Evolutionary conservation across 1,140 invertebrate species (phyloP), one percentile per base, ranked within the genome.

Genomic region (Odontomachus brunneus): DNA sequence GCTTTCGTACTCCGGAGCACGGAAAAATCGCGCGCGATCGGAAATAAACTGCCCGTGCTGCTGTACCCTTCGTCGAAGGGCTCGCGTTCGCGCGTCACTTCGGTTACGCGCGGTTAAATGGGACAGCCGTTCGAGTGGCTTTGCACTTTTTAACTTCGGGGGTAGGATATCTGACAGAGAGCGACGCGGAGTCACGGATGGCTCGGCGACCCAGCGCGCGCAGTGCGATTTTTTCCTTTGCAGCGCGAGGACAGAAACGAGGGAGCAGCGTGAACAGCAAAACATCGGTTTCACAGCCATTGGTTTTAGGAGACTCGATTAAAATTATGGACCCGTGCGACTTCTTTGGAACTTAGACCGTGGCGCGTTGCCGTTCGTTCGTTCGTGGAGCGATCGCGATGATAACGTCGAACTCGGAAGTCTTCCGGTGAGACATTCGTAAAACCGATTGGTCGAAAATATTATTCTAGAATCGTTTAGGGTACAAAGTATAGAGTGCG

Each of bases 381-480:
- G 60, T n/a, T n/a, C n/a, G n/a, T n/a, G n/a, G n/a, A n/a, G 75
- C 82, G 69, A 69, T 81, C 59, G 22, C 60, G 59, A 29, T 3
- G 12, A 57, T 88, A 88, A 88, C 71, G 51, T 85, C 67, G 83
- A 88, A 88, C 60, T 88, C 87, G 86, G 86, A 88, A 88, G 51
- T 86, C 88, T 84, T 89, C 88, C 78, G 78, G 62, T 88, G 69
- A 83, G 26, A 66, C 76, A n/a, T 63, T 88, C 75, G 81, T 86
- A 89, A 88, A 88, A 86, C 84, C 76, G 84, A 86, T 89, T 89
- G 88, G 88, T 89, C 88, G 73, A 89, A 89, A 89, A 86, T 89
- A 86, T 88, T 84, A 89, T 82, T 88, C 86, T 89, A 89, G 87
- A 78, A 88, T 88, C 76, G 53, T 84, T 75, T 75, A 84, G 87